Evolutionary conservation across 2,888 invertebrate genomes (phyloP), one percentile per base, ranked within the genome.

Genomic region (Bugula neritina): DNA sequence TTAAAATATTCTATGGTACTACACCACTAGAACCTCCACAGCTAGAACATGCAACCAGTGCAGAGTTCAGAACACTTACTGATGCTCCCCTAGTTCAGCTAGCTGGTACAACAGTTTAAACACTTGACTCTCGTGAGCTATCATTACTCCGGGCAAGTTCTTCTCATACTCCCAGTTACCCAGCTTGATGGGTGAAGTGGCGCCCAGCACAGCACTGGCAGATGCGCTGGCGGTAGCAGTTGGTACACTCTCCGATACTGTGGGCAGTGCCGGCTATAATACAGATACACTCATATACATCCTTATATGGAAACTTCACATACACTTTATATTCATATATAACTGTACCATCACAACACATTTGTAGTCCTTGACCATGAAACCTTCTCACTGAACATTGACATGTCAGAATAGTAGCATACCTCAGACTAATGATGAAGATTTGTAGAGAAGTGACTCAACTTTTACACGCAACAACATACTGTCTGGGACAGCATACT

Each of bases 101-200:
- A 86, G 78, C 72, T 84, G 83, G 74, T 85, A 85, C n/a, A 86
- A 77, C 82, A 85, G 82, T 57, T 83, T 80, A 79, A 86, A 86
- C 71, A 86, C 85, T 74, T 85, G 83, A 34, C 83, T 83, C 27
- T 83, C 84, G 55, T 79, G 76, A n/a, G 85, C 83, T 84, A 86
- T 86, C 35, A 86, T 83, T 52, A 86, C 85, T 25, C 86, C 85
- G n/a, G 86, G 86, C 63, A 86, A 78, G 78, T 80, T 81, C 77
- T 84, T 85, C 78, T 86, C 85, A 78, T 82, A 75, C 29, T 77
- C 73, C 71, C 29, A 25, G 63, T 31, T 63, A 31, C 63, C 63
- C 3, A 31, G 13, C n/a, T 63, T 63, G 5, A 2, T 13, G 31
- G 63, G 63, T 13, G 63, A 63, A 31, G 63, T 63, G 34, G 63